A percentile compares a stretch with the other conserved stretches of the same genome.
Conservation (phyloP, 1,140 invertebrate genomes). For the Anoplolepis gracilipes region DNA sequence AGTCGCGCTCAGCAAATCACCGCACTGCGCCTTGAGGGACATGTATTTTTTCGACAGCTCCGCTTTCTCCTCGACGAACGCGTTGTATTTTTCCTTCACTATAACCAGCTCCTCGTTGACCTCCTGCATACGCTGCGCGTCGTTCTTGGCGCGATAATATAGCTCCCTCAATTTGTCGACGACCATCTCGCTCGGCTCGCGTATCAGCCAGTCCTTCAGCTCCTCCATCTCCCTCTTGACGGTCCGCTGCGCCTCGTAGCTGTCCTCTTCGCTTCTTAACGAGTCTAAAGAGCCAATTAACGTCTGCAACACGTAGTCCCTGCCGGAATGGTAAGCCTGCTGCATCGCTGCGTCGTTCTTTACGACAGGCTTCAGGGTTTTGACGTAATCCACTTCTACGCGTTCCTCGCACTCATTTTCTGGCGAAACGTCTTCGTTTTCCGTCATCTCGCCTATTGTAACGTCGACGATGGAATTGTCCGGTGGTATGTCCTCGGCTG, state of each 20-base stretch:
- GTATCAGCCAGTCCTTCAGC: slow-evolving; percentile 78
- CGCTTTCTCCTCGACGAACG: slow-evolving; percentile 84
- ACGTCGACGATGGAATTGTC: neutral
- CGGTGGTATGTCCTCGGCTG: neutral
- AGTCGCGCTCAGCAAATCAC: slow-evolving; percentile 80
- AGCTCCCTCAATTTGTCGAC: slow-evolving; percentile 76
- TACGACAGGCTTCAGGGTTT: slow-evolving; percentile 76
- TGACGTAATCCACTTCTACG: slow-evolving; percentile 76
- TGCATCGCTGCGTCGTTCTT: slow-evolving; percentile 61
- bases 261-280: slow-evolving; percentile 71
- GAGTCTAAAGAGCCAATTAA: slow-evolving; percentile 75
- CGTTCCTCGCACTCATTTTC: slow-evolving; percentile 63
- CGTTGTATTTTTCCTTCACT: slow-evolving; percentile 86
- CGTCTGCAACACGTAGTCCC: slow-evolving; percentile 77
- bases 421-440: slow-evolving; percentile 7
- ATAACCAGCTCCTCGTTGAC: slow-evolving; percentile 86
- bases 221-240: slow-evolving; percentile 77
- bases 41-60: slow-evolving; percentile 82
- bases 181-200: slow-evolving; percentile 75
- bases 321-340: slow-evolving; percentile 57
- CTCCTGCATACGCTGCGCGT: slow-evolving; percentile 82
- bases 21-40: slow-evolving; percentile 81
- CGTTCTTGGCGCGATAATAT: slow-evolving; percentile 81
- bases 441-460: slow-evolving; percentile 20
- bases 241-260: slow-evolving; percentile 72